These are phyloP conservation scores for Agrochola litura DNA, from an alignment of 2,888 invertebrate species.

Conservation along the genomic window DNA sequence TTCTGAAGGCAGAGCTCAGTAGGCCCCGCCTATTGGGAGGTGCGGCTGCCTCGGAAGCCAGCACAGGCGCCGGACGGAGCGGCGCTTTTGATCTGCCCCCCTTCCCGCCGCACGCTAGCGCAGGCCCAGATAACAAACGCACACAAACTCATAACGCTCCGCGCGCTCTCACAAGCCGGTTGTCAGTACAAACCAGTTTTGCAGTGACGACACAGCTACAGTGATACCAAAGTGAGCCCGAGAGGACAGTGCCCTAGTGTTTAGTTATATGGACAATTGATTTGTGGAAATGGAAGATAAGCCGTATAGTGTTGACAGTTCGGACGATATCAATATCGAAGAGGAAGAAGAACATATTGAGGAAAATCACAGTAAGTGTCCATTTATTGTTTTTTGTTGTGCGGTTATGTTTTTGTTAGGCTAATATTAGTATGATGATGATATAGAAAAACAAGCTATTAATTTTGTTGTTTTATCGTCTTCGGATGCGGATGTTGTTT, in stretches of 20 bases:
- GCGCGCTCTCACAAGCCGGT: slow-evolving; percentile 89
- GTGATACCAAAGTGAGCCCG: slow-evolving; percentile 81
- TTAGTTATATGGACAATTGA: slow-evolving; percentile 81
- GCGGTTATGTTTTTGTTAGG: slow-evolving; percentile 40
- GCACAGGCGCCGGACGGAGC: slow-evolving; percentile 85
- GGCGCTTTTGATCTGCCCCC: slow-evolving; percentile 86
- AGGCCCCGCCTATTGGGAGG: slow-evolving; percentile 89
- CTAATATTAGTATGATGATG: slow-evolving; percentile 22
- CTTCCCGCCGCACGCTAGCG: slow-evolving; percentile 80
- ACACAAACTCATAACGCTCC: slow-evolving; percentile 89
- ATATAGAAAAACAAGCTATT: slow-evolving; percentile 35
- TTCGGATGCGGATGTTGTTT: slow-evolving; percentile 14
- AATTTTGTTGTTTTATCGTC: slow-evolving; percentile 3
- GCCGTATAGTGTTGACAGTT: slow-evolving; percentile 89
- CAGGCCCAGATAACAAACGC: slow-evolving; percentile 85
- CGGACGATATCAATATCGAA: slow-evolving; percentile 88
- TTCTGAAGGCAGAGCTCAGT: slow-evolving; percentile 86
- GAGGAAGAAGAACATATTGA: slow-evolving; percentile 87
- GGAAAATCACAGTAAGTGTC: slow-evolving; percentile 84
- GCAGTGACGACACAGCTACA: slow-evolving; percentile 82
- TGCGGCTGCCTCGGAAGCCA: slow-evolving; percentile 88
- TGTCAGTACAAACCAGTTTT: slow-evolving; percentile 88
- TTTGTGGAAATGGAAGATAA: slow-evolving; percentile 88
- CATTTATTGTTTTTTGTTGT: slow-evolving; percentile 37
- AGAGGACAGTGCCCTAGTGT: slow-evolving; percentile 83